phyloP scores from a whole-genome alignment of 2,797 vertebrate genomes.

The Parambassis ranga region DNA sequence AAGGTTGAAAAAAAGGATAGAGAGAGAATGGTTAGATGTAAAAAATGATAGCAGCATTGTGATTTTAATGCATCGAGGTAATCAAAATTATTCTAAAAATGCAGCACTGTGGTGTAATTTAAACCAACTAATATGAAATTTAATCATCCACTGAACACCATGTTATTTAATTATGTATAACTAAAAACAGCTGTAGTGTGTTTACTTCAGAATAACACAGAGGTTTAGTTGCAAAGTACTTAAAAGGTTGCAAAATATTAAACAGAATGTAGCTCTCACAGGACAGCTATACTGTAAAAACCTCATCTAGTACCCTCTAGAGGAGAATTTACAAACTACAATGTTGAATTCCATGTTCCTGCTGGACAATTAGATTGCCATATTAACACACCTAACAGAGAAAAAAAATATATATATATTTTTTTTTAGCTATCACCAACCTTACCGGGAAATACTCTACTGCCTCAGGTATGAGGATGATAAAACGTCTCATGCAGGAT shows the following conservation, averaged over 20 bases:
- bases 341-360: not conserved
- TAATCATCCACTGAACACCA: conserved; percentile 36
- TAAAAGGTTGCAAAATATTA: conserved; percentile 32
- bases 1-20: conserved; percentile 41
- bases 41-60: conserved; percentile 40
- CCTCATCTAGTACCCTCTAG: conserved; percentile 74
- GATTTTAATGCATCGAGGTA: conserved; percentile 21
- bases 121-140: conserved; percentile 41
- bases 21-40: conserved; percentile 22
- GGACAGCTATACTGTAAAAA: conserved; percentile 16
- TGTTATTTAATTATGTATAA: conserved; percentile 44
- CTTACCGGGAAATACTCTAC: conserved; percentile 88
- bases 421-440: conserved; percentile 25
- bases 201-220: conserved; percentile 46
- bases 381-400: too few species aligned
- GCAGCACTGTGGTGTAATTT: conserved; percentile 47
- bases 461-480: conserved; percentile 91
- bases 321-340: conserved; percentile 64
- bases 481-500: too few species aligned
- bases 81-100: conserved; percentile 48
- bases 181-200: conserved; percentile 29
- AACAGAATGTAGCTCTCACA: conserved; percentile 8
- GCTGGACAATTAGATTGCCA: not conserved
- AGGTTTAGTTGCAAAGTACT: conserved; percentile 38
- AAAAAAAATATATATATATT: too few species aligned